phyloP scores from a whole-genome alignment of 2,113 vertebrate species.

The Seriola dumerili region DNA sequence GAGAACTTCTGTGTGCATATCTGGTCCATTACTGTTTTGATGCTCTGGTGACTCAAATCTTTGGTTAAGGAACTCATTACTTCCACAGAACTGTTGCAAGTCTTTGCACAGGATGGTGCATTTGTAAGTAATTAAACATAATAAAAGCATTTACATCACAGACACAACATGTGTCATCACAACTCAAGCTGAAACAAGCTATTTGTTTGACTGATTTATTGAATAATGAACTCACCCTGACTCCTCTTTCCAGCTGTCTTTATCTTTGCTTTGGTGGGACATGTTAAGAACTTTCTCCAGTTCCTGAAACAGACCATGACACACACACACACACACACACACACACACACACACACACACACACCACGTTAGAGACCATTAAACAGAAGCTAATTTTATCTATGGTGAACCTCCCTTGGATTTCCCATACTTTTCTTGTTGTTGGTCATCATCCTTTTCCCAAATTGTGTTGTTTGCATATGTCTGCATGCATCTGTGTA shows the following conservation, averaged over 20 bases:
- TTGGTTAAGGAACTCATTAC: background rate
- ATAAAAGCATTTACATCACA: too few species aligned
- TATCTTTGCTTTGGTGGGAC: slow-evolving; percentile 89
- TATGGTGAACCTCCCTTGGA: background rate
- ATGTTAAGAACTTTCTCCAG: slow-evolving; percentile 90
- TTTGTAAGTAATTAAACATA: too few species aligned
- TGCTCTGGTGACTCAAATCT: background rate
- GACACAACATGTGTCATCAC: too few species aligned
- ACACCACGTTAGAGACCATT: background rate
- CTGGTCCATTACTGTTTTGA: background rate
- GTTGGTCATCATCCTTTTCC: background rate
- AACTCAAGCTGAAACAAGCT: background rate
- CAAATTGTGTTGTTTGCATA: background rate
- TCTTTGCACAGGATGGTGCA: too few species aligned
- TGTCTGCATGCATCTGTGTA: background rate
- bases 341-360: too few species aligned
- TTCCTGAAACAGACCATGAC: slow-evolving; percentile 82
- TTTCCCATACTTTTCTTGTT: background rate
- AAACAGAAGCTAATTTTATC: background rate
- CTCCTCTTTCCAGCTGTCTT: slow-evolving; percentile 89
- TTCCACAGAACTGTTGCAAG: background rate
- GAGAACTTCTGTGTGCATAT: too few species aligned
- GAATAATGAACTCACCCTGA: slow-evolving; percentile 86
- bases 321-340: background rate
- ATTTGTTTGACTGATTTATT: background rate